Conservation (phyloP, 2,113 vertebrate genomes). For the Gymnobelideus leadbeateri region DNA sequence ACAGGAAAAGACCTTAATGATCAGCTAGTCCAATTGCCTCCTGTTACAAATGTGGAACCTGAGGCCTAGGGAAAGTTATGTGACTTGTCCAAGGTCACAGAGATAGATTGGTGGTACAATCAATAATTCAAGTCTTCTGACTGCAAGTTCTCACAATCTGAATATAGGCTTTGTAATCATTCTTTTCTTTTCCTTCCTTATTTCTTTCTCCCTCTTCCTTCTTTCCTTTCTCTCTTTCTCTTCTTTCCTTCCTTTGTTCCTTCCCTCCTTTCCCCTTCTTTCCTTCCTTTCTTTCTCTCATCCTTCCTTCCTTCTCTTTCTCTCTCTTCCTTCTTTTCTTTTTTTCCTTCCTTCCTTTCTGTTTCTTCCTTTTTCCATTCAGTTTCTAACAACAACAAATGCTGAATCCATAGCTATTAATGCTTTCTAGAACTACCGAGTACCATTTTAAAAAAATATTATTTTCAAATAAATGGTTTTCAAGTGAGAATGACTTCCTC, state of each 20-base stretch:
- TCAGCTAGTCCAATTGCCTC: background rate
- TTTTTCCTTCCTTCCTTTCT: too few species aligned
- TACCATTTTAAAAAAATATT: slow-evolving; percentile 29
- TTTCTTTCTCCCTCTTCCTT: background rate
- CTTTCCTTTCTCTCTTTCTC: background rate
- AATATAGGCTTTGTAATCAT: background rate
- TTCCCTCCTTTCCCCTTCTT: background rate
- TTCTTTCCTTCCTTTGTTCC: background rate
- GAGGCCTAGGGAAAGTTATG: background rate
- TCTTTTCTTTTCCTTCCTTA: background rate
- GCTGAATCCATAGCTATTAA: slow-evolving; percentile 28
- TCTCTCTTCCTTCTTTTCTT: too few species aligned
- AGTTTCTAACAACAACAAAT: too few species aligned
- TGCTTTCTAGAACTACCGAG: slow-evolving; percentile 44
- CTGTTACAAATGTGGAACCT: background rate
- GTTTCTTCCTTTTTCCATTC: background rate
- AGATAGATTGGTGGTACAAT: background rate
- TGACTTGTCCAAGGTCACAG: background rate
- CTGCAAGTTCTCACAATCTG: background rate
- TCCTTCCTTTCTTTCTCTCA: background rate
- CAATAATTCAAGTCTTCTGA: background rate
- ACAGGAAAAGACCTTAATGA: background rate
- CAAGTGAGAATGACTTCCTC: slow-evolving; percentile 32
- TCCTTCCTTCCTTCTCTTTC: too few species aligned
- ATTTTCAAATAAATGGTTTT: slow-evolving; percentile 41